Evolutionary conservation across 2,113 vertebrate species (phyloP).

Genomic region (Gadus chalcogrammus): DNA sequence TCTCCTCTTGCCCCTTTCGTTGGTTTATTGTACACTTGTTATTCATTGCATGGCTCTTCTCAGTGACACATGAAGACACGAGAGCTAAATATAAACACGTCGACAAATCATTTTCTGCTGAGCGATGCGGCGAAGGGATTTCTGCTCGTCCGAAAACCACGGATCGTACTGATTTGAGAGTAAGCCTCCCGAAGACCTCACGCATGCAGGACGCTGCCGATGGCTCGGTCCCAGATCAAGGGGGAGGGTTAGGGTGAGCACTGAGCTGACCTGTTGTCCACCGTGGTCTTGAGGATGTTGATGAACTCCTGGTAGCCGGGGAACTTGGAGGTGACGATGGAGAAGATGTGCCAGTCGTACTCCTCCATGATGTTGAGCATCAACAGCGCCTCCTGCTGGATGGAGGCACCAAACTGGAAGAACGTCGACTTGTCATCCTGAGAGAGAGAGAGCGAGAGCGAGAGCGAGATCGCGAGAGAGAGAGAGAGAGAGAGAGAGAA

Average conservation of each 20-base stretch:
- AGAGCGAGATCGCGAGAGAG: neutral
- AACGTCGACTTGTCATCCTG: conserved; percentile 95
- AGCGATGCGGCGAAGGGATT: no score
- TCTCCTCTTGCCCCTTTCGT: no score
- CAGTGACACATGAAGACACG: no score
- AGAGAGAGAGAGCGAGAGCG: neutral
- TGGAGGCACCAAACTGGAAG: conserved; percentile 98
- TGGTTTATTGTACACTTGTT: no score
- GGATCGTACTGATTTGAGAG: no score
- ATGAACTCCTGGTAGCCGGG: conserved; percentile 98
- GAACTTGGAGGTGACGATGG: conserved; percentile 94
- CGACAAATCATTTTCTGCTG: no score
- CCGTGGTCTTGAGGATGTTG: conserved; percentile 89
- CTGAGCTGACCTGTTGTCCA: conserved; percentile 82
- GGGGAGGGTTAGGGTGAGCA: neutral
- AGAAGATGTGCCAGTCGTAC: conserved; percentile 98
- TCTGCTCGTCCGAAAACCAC: no score
- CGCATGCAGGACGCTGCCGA: neutral
- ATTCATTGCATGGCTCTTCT: no score
- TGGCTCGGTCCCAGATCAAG: neutral
- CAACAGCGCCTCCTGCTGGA: conserved; percentile 93
- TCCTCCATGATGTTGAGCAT: conserved; percentile 99
- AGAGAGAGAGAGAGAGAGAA: neutral
- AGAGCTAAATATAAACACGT: no score
- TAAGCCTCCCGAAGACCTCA: neutral